Base-by-base conservation (phyloP, 2,888 invertebrate genomes). In the Thecophora atra region DNA sequence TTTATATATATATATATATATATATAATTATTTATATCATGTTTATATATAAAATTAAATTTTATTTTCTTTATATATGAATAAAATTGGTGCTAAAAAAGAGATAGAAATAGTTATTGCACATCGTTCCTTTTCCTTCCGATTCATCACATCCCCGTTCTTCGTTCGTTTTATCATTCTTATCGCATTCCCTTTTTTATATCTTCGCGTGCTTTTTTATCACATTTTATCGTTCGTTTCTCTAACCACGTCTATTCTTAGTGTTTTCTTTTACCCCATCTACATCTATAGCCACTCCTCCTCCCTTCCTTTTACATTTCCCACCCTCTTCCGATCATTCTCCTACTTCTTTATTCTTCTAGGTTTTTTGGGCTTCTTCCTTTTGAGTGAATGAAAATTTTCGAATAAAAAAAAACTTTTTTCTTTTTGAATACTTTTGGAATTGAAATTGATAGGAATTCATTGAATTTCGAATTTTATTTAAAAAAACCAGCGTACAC, bases 51-150 rank as follows among this genome's bases (percentile, higher is more conserved):
- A 51, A 70, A 67, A 63, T 63, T 44, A 63, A 63, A 62, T 70
- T 52, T 47, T 47, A 21, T 47, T 30, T 66, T 63, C 28, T 26
- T 17, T 60, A 47, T 56, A 28, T 54, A 54, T 21, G 19, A 68
- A 68, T 68, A 77, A 76, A 72, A 70, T 75, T 74, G 74, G 76
- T 77, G 76, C 77, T 72, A 56, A 72, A 73, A 74, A 76, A 78
- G 76, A 74, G 60, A 67, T 62, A 66, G 66, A 71, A 74, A 79
- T 82, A 79, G 81, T 81, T 82, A 79, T 81, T 81, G 77, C 76
- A 81, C 81, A 79, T 72, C 52, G 65, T 62, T 67, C 42, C 56
- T 28, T 28, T 67, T 56, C 42, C 62, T 71, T 26, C 24, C 64
- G 21, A 28, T 44, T 8, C 26, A 15, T 37, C 11, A 8, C 51